Base-by-base conservation (phyloP, 2,888 invertebrate species). In the Oxycera nigricornis region DNA sequence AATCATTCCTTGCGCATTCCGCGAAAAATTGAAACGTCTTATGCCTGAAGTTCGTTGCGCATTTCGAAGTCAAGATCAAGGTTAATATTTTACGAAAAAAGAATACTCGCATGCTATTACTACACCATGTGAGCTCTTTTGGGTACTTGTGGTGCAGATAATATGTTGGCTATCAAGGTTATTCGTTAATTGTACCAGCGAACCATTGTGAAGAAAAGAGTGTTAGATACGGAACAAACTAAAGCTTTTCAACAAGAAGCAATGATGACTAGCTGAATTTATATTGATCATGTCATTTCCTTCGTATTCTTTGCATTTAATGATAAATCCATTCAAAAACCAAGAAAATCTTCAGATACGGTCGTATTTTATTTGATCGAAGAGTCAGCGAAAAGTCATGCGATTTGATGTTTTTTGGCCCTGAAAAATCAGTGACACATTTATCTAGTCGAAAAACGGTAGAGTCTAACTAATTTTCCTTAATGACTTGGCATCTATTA, bases 61-160 rank as follows among this genome's bases (percentile, higher is more conserved):
- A 31, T 61, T 61, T 30, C 20, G 24, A 31, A 61, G 61, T 61
- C 61, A 61, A 61, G 61, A 61, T 61, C 61, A 61, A 61, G 61
- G 61, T 61, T 26, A 61, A 61, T 26, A n/a, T n/a, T n/a, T n/a
- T n/a, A n/a, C n/a, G n/a, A n/a, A n/a, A n/a, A n/a, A 26, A 61
- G 11, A 61, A 31, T 61, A 20, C 61, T 61, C 1, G 31, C 7
- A 30, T 30, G 31, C 61, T 31, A 26, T 30, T 61, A 28, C 28
- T 59, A 28, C 28, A 11, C 14, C 20, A n/a, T n/a, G 26, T 11
- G 28, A 61, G 24, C n/a, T 61, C 20, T 61, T 61, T 30, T 26
- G 20, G 17, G 61, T 31, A 31, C 17, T 61, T 61, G 30, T 26
- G 3, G 17, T 26, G n/a, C n/a, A 31, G 61, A 61, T 46, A 9